Evolutionary conservation across 2,888 invertebrate genomes (phyloP).

Genomic region (Synanthedon vespiformis): DNA sequence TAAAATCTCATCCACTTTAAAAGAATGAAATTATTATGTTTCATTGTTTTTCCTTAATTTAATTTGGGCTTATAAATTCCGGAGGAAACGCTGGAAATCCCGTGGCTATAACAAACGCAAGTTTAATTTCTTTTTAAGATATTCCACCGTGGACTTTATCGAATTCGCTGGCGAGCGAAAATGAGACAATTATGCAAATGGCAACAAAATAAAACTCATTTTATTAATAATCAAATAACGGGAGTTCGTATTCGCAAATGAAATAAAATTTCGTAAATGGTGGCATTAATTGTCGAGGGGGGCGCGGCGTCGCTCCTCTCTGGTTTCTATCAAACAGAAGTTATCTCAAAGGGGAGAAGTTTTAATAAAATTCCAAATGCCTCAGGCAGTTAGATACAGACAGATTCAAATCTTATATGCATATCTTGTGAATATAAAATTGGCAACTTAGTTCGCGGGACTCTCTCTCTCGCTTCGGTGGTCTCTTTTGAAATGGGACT

Average conservation of each 20-base stretch:
- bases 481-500: conserved; percentile 30
- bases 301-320: conserved; percentile 19
- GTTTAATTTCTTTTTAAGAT: conserved; percentile 54
- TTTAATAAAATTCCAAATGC: conserved; percentile 66
- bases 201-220: conserved; percentile 65
- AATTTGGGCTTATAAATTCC: neutral
- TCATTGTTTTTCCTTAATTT: neutral
- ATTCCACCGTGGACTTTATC: conserved; percentile 41
- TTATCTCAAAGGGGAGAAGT: conserved; percentile 64
- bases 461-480: conserved; percentile 19
- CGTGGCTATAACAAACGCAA: conserved; percentile 27
- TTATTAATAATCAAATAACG: conserved; percentile 66
- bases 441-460: conserved; percentile 27
- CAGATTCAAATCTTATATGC: conserved; percentile 46
- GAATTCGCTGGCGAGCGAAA: conserved; percentile 50
- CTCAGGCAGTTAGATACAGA: conserved; percentile 49
- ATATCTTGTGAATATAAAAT: conserved; percentile 29
- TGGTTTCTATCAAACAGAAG: conserved; percentile 62
- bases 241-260: conserved; percentile 54
- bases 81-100: conserved; percentile 4
- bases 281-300: conserved; percentile 54
- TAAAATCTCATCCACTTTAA: neutral
- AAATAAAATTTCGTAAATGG: conserved; percentile 63
- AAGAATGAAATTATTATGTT: neutral
- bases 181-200: conserved; percentile 67